These are phyloP conservation scores for Brachyalestes nurse DNA, from an alignment of 2,797 vertebrate genomes.

Conservation along the genomic window DNA sequence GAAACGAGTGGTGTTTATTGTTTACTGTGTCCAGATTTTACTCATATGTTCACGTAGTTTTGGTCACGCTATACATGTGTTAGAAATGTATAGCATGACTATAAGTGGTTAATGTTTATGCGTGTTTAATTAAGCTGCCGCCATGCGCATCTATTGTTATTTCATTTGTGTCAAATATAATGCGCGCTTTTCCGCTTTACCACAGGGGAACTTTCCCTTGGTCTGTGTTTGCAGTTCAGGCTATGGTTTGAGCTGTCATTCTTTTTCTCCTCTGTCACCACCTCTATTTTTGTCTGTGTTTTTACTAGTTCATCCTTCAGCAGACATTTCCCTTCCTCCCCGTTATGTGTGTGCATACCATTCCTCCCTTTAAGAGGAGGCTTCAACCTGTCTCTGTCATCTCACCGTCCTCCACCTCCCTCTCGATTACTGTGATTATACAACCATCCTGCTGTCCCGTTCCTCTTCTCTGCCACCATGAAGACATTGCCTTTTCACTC, in stretches of 20 bases:
- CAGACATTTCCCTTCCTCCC: conserved; percentile 6
- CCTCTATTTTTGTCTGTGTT: conserved; percentile 46
- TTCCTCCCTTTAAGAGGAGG: conserved; percentile 24
- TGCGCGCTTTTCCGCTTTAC: conserved; percentile 24
- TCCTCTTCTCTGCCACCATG: neutral
- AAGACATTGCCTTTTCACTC: conserved; percentile 11
- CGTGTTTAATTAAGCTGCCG: neutral
- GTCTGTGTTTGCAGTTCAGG: conserved; percentile 40
- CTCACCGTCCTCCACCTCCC: conserved; percentile 36
- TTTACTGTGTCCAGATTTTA: no score
- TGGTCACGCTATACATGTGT: neutral
- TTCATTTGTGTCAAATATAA: conserved; percentile 10
- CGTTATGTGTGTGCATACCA: conserved; percentile 23
- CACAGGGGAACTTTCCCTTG: conserved; percentile 22
- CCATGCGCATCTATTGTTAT: neutral
- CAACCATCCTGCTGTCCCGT: conserved; percentile 13
- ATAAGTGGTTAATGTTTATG: neutral
- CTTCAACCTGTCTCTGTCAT: conserved; percentile 39
- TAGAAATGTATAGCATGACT: neutral
- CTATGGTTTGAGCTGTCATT: conserved; percentile 46
- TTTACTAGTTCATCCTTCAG: conserved; percentile 45
- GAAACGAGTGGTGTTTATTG: no score
- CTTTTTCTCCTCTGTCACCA: conserved; percentile 17
- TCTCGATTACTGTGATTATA: conserved; percentile 15
- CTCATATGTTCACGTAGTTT: neutral